Percentiles rank a stretch among this genome's conserved stretches.
These are phyloP conservation scores for Ctenochaetus hawaiiensis DNA, from an alignment of 2,797 vertebrate species.

Conservation along the genomic window DNA sequence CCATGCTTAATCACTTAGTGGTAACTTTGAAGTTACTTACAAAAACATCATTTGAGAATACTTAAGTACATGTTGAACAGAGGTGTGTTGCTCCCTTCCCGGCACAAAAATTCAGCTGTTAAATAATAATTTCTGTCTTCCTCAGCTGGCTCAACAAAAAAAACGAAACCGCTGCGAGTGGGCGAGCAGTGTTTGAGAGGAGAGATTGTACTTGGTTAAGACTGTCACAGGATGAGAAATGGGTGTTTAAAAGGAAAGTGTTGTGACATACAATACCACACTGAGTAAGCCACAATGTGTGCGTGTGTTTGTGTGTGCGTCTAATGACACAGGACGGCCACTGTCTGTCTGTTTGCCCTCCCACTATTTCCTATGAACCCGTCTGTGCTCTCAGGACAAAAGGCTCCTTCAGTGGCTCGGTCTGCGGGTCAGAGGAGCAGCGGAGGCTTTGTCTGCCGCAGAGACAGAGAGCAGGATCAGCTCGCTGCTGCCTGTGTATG, in stretches of 20 bases:
- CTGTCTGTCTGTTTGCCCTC: conserved; percentile 73
- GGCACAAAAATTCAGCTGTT: conserved; percentile 12
- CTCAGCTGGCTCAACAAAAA: conserved; percentile 2
- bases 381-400: conserved; percentile 72
- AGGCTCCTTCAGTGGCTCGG: conserved; percentile 70
- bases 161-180: conserved; percentile 32
- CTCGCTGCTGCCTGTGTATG: background rate
- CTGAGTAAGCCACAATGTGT: conserved; percentile 54
- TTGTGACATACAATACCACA: conserved; percentile 72
- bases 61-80: background rate
- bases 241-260: conserved; percentile 71
- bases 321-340: conserved; percentile 72
- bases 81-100: background rate
- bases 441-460: conserved; percentile 53
- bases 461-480: background rate
- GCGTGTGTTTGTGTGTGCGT: conserved; percentile 50
- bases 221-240: conserved; percentile 67
- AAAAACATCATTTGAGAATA: background rate
- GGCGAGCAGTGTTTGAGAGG: conserved; percentile 15
- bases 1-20: background rate
- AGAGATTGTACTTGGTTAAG: conserved; percentile 58
- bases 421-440: conserved; percentile 56
- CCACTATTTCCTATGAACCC: conserved; percentile 75
- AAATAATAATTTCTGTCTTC: conserved; percentile 25
- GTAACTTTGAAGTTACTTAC: conserved; percentile 4